Base-by-base conservation (phyloP, 2,113 vertebrate genomes). In the Melierax canorus region DNA sequence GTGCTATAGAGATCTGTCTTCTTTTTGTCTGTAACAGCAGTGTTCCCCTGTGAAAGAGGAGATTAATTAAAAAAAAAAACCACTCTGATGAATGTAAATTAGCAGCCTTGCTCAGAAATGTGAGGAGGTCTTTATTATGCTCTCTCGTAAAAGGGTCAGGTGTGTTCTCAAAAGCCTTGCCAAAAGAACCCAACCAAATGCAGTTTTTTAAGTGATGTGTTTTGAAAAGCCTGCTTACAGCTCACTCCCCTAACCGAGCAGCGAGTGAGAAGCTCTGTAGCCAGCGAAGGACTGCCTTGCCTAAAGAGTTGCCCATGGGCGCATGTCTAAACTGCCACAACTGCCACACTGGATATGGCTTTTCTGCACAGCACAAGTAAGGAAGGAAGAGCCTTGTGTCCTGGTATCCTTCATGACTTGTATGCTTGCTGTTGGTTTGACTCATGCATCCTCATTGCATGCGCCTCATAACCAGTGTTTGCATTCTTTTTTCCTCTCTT, bases 391-490 rank as follows among this genome's bases (percentile, higher is more conserved):
- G 96, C 97, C 96, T 96, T 97, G 94, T 98, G 95, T 95, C 96
- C 95, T 64, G 90, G 90, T 98, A 97, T 98, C 98, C 98, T 98
- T 98, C 98, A 94, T 97, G 97, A 98, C 97, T 98, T 96, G 98
- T 98, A 97, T 98, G 98, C 98, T 98, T 98, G 98, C 97, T 98
- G 98, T 99, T 98, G 98, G 97, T 99, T 98, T 98, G 98, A 98
- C 97, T 98, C 99, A 98, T 97, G 98, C 98, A 98, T 99, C 98
- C 98, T 96, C 99, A 99, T 99, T 98, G 99, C 99, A 99, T 99
- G 99, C 98, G 98, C 99, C 99, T 99, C 98, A 98, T 99, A 98
- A 99, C 98, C 97, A 95, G 98, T 98, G 98, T 99, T 98, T 98
- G 99, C 99, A 98, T 98, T 99, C 98, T 98, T 98, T 97, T 97